Evolutionary conservation across 2,113 vertebrate species (phyloP).

Genomic region (Sylvia atricapilla): DNA sequence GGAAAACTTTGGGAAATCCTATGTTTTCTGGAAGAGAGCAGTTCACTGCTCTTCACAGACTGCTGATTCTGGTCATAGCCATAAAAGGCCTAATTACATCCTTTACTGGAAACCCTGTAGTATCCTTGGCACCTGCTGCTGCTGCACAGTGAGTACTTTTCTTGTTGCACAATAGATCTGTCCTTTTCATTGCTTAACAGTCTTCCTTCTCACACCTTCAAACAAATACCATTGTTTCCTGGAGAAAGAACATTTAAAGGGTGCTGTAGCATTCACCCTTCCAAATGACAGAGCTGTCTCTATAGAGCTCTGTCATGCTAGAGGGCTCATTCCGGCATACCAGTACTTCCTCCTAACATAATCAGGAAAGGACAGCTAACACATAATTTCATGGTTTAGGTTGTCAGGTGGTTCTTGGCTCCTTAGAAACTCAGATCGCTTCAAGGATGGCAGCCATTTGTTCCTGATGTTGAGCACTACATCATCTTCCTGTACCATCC

Average conservation of each 20-base stretch:
- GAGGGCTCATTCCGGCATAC: background rate
- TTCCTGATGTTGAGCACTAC: background rate
- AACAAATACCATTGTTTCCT: background rate
- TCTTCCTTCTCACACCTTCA: background rate
- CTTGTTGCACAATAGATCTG: background rate
- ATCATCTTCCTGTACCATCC: background rate
- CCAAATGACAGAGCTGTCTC: conserved; percentile 44
- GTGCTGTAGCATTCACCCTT: conserved; percentile 41
- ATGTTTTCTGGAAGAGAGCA: background rate
- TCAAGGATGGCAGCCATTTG: background rate
- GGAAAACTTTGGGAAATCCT: background rate
- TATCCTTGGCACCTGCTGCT: background rate
- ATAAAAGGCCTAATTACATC: background rate
- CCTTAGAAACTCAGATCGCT: background rate
- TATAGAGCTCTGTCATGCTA: background rate
- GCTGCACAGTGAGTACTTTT: background rate
- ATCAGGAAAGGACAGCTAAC: background rate
- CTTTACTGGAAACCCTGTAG: background rate
- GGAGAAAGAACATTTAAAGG: background rate
- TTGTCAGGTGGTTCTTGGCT: background rate
- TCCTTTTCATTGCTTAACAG: background rate
- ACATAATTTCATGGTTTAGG: background rate
- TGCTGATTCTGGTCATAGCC: background rate
- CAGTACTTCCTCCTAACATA: background rate
- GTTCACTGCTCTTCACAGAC: background rate